A percentile compares a stretch with the other conserved stretches of the same genome.
phyloP scores from a whole-genome alignment of 2,888 invertebrate genomes.

The Timema podura region DNA sequence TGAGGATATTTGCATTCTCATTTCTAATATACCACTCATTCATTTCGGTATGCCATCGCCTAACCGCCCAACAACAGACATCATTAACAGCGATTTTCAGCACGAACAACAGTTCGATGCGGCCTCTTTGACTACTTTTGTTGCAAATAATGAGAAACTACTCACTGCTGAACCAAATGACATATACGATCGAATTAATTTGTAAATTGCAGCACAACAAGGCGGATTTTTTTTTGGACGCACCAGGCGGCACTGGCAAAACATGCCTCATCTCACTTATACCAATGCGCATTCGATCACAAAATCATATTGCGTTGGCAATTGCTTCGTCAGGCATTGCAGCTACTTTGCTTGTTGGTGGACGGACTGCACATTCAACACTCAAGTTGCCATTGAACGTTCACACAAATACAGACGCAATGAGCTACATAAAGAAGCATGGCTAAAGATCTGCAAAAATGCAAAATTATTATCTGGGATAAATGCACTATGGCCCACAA shows the following conservation, averaged over 20 bases:
- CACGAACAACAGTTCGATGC: constrained; percentile 34
- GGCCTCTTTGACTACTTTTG: constrained; percentile 26
- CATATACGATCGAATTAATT: constrained; percentile 17
- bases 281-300: constrained; percentile 39
- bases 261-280: constrained; percentile 43
- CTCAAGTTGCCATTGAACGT: constrained; percentile 42
- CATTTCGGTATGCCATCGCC: constrained; percentile 36
- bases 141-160: constrained; percentile 28
- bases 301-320: constrained; percentile 40
- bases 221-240: constrained; percentile 37
- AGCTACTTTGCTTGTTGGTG: constrained; percentile 43
- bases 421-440: constrained; percentile 39
- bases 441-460: constrained; percentile 37
- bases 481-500: constrained; percentile 41
- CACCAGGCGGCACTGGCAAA: constrained; percentile 44
- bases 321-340: constrained; percentile 46
- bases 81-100: constrained; percentile 33
- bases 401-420: constrained; percentile 35
- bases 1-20: constrained; percentile 35
- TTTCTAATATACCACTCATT: constrained; percentile 30
- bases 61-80: constrained; percentile 27
- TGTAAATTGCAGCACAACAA: background rate
- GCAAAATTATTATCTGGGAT: constrained; percentile 43
- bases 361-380: constrained; percentile 42
- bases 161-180: constrained; percentile 29